Percentiles rank a stretch among this genome's conserved stretches.
Conservation (phyloP, 2,888 invertebrate species). For the Cosmopolites sordidus region DNA sequence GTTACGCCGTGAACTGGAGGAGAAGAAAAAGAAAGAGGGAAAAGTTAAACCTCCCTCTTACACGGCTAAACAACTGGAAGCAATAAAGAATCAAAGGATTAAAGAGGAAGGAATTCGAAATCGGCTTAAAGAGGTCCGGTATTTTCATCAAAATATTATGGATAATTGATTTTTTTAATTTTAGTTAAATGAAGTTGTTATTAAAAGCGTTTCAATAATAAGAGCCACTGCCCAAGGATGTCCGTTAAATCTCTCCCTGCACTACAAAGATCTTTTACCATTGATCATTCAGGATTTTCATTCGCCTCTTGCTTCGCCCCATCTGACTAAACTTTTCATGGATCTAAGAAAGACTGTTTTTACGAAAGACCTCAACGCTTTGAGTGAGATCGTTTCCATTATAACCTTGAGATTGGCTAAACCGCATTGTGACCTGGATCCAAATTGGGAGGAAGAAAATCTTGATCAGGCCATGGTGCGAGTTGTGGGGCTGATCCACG, state of each 20-base stretch:
- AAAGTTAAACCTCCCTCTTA: slow-evolving; percentile 69
- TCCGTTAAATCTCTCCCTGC: slow-evolving; percentile 50
- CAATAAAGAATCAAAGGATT: slow-evolving; percentile 76
- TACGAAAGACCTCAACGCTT: slow-evolving; percentile 43
- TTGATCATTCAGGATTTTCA: slow-evolving; percentile 60
- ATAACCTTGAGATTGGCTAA: slow-evolving; percentile 69
- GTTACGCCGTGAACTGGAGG: slow-evolving; percentile 86
- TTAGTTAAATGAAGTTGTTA: slow-evolving; percentile 45
- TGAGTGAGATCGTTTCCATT: slow-evolving; percentile 63
- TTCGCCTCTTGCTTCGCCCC: slow-evolving; percentile 74
- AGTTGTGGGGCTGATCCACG: slow-evolving; percentile 58
- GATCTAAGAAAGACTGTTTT: slow-evolving; percentile 59
- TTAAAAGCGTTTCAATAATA: slow-evolving; percentile 52
- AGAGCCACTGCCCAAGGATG: slow-evolving; percentile 54
- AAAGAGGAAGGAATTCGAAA: slow-evolving; percentile 78
- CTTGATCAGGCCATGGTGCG: slow-evolving; percentile 59
- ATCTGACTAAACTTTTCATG: slow-evolving; percentile 58
- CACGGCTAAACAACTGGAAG: slow-evolving; percentile 89
- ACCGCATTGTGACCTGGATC: slow-evolving; percentile 75
- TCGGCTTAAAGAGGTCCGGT: slow-evolving; percentile 59
- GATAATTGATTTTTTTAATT: slow-evolving; percentile 25
- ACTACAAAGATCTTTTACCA: slow-evolving; percentile 57
- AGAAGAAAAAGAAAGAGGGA: slow-evolving; percentile 76
- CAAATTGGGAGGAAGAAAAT: slow-evolving; percentile 71
- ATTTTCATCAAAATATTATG: background rate